Evolutionary conservation across 2,113 vertebrate species (phyloP), one percentile per base, ranked within the genome.

Genomic region (Urocolius indicus): DNA sequence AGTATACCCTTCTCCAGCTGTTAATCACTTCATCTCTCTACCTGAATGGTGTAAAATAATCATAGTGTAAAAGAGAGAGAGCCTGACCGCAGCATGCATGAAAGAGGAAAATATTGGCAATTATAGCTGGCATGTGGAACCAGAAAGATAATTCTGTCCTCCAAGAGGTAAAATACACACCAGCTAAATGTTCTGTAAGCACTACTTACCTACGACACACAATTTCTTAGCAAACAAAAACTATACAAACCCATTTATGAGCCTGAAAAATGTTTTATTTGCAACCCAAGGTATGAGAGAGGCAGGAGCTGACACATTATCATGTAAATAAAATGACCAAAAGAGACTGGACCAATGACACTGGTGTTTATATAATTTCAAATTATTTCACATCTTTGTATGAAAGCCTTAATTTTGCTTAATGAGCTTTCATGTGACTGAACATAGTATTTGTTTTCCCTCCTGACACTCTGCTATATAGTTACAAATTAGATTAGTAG

Each of bases 311-410:
- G 76, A 62, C 45, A 68, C n/a, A 78, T 89, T 65, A 87, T 41
- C 38, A 58, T 45, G 58, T 82, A 54, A 80, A 89, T 29, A 93
- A 79, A 95, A n/a, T n/a, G n/a, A n/a, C n/a, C n/a, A n/a, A n/a
- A n/a, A n/a, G n/a, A n/a, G n/a, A n/a, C 20, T 34, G n/a, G 24
- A 79, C 15, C 45, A 16, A 51, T 34, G 34, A 7, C 0, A 0
- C 18, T 68, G 32, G 21, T n/a, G 3, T 69, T 88, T 77, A 36
- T 65, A 27, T 51, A 48, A 54, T 82, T 85, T 19, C 16, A 65
- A 91, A 87, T 36, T 0, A 48, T 61, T 75, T 84, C 75, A 15
- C 23, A n/a, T 54, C 45, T 72, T 6, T 29, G 5, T n/a, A 7
- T 49, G 18, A 20, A 21, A 75, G 6, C n/a, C 11, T 61, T 68